Percentiles rank a stretch among this genome's conserved stretches.
phyloP scores from a whole-genome alignment of 2,113 vertebrate genomes.

The Martes martes region DNA sequence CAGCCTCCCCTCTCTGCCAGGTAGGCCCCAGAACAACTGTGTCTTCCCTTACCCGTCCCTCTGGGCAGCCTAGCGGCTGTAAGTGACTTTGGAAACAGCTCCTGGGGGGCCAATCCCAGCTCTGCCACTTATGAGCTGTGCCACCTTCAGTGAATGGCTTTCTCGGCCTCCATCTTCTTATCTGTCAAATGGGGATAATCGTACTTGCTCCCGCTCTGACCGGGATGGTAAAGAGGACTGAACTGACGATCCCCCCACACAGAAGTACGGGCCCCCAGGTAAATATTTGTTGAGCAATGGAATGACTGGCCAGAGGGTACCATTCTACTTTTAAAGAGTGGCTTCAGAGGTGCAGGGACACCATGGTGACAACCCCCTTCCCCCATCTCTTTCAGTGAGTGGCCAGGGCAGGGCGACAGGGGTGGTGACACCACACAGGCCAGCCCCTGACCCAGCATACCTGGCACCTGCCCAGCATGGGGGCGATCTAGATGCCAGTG shows the following conservation, averaged over 20 bases:
- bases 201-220: background rate
- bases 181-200: background rate
- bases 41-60: rapidly evolving
- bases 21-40: background rate
- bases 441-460: background rate
- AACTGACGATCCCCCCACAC: background rate
- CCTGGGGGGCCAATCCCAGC: background rate
- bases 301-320: background rate
- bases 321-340: background rate
- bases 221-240: background rate
- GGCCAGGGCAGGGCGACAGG: background rate
- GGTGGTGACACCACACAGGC: background rate
- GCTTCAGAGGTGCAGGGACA: background rate
- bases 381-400: background rate
- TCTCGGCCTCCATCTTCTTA: background rate
- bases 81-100: background rate
- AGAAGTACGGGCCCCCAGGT: background rate
- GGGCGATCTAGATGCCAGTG: too few species aligned
- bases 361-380: too few species aligned
- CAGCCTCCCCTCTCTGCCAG: background rate
- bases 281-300: background rate
- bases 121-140: background rate
- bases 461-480: background rate
- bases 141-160: background rate
- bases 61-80: background rate